Base-by-base conservation (phyloP, 2,888 invertebrate genomes). In the Sarcophaga caerulescens region DNA sequence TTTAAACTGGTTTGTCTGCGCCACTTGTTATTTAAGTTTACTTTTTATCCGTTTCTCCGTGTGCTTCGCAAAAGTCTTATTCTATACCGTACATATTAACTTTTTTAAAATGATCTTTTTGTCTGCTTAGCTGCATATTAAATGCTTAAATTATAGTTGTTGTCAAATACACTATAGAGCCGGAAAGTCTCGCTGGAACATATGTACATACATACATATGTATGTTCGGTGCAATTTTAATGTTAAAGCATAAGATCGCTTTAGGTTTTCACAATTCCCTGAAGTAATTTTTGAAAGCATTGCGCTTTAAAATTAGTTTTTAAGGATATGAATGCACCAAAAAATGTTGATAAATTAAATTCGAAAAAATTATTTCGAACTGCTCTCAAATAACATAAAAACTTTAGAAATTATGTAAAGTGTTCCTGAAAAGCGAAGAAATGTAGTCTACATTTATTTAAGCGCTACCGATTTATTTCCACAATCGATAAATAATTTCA, bases 21-120 rank as follows among this genome's bases (percentile, higher is more conserved):
- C 35, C 35, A 35, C 35, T 60, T 71, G 19, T 44, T 71, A 14
- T 60, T 71, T 71, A 8, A 21, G 35, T 71, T 35, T 44, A 60
- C 10, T 44, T 35, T 44, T 44, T 17, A 14, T 52, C 17, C 17
- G 52, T 52, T 14, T 17, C 17, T 17, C 14, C 5, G 14, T 52
- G 12, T 52, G 52, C 0, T 52, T 52, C 35, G 5, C 17, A 52
- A 14, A 14, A 14, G 1, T 17, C 52, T 52, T 52, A 12, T 52
- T 3, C 52, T 0, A 14, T 14, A 14, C 14, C 14, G 11, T 47
- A 11, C 1, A 47, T 47, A 1, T 47, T 4, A 14, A 47, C 11
- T 14, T 14, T 47, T 45, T 47, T 14, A 4, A 47, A 14, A 47
- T 14, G 14, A 14, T 47, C 14, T 11, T 14, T 47, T 47, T 47